A percentile compares a stretch with the other conserved stretches of the same genome.
These are phyloP conservation scores for Oplegnathus fasciatus DNA, from an alignment of 2,113 vertebrate species.

Conservation along the genomic window DNA sequence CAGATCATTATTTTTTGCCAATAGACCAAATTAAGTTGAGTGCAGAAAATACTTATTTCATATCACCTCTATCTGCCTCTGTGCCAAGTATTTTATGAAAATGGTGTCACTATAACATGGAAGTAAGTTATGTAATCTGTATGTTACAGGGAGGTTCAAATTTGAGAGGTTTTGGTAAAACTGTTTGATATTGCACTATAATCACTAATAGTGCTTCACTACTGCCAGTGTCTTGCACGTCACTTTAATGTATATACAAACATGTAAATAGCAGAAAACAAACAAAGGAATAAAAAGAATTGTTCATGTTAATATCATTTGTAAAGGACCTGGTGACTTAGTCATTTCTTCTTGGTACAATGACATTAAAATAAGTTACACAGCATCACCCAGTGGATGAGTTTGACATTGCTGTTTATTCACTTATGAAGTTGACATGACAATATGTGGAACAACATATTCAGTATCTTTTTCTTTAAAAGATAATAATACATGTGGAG, in stretches of 20 bases:
- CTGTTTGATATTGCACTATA: constrained; percentile 38
- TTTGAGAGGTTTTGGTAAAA: not conserved
- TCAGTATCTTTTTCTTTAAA: not conserved
- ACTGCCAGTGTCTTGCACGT: constrained; percentile 37
- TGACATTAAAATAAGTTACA: constrained; percentile 10
- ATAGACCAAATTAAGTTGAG: not conserved
- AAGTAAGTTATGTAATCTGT: constrained; percentile 5
- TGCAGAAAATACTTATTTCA: constrained; percentile 28
- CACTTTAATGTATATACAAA: constrained; percentile 27
- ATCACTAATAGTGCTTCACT: constrained; percentile 53
- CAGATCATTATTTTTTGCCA: not conserved
- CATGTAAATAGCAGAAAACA: constrained; percentile 27
- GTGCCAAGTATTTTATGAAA: constrained; percentile 50
- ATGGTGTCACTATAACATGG: not conserved
- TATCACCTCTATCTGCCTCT: not conserved
- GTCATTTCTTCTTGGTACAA: not conserved
- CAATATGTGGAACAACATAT: constrained; percentile 56
- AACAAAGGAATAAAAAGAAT: not conserved
- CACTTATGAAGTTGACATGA: constrained; percentile 48
- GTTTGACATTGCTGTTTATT: constrained; percentile 74
- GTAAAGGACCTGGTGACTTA: not conserved
- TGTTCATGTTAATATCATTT: constrained; percentile 11
- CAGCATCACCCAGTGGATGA: constrained; percentile 40
- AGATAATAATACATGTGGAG: constrained; percentile 32
- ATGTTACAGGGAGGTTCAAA: not conserved